These are phyloP conservation scores for Pyrrhia umbra DNA, from an alignment of 2,888 invertebrate species.

Conservation along the genomic window DNA sequence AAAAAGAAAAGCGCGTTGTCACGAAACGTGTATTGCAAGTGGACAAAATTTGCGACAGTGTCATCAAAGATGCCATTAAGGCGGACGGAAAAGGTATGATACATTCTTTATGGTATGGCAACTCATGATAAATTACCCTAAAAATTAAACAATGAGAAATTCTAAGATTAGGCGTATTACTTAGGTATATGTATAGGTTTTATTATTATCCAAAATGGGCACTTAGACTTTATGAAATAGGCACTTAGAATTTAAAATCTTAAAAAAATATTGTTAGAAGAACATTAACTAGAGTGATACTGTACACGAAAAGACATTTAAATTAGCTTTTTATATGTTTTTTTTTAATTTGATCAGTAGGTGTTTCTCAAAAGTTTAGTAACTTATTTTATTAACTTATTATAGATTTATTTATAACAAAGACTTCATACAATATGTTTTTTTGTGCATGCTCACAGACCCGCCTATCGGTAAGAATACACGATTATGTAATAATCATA, in stretches of 20 bases:
- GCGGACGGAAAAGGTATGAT: conserved; percentile 37
- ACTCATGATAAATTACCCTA: no score
- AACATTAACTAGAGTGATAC: no score
- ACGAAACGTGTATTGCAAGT: conserved; percentile 33
- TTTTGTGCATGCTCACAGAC: conserved; percentile 20
- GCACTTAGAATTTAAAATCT: no score
- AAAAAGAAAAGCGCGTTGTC: conserved; percentile 15
- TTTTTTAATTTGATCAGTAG: neutral
- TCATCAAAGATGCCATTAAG: conserved; percentile 31
- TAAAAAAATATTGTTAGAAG: no score
- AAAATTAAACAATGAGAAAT: no score
- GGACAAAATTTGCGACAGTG: conserved; percentile 26
- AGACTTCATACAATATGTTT: neutral
- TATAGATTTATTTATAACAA: neutral
- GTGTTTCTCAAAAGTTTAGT: neutral
- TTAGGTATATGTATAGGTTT: no score
- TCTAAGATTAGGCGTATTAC: no score
- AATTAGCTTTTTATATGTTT: no score
- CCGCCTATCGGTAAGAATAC: conserved; percentile 16
- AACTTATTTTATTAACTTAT: neutral
- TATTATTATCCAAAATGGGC: no score
- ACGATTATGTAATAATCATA: neutral
- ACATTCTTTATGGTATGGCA: neutral
- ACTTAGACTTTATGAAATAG: no score
- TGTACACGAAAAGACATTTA: no score